Evolutionary conservation across 2,113 vertebrate species (phyloP), one percentile per base, ranked within the genome.

Genomic region (Seriola rivoliana): DNA sequence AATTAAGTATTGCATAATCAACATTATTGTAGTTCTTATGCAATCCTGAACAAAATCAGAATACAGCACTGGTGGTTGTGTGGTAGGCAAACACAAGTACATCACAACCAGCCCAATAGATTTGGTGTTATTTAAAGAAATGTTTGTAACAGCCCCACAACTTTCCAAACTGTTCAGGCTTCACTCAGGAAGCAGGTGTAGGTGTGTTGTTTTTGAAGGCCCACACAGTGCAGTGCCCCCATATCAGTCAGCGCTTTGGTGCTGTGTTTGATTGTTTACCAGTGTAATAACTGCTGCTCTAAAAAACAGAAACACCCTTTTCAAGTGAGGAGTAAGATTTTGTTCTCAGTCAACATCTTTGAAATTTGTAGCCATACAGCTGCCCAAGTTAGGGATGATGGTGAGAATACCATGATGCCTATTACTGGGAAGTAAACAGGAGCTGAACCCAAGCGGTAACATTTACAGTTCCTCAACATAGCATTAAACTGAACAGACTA

Each of bases 181-280:
- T 65, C 40, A 36, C 46, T 85, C 65, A 78, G 84, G 75, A 85
- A 88, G 60, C 71, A 58, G 19, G 21, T 80, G 89, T 77, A 68
- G 86, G 81, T 16, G 83, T 81, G 63, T 63, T 90, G 80, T 74
- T 85, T 76, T 77, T 67, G 32, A 71, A 68, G 68, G 73, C 86
- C 88, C 84, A 87, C 90, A 68, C 76, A 71, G 76, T 55, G 82
- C 79, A 23, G 42, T 71, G 82, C 32, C 75, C 78, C 57, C 58
- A 64, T 46, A 23, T 78, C 75, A 65, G 38, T 44, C 71, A 72
- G 36, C 11, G 63, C 71, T 87, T 57, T 78, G 55, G 25, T 75
- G 81, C 32, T 79, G 44, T 34, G 59, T 70, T 77, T 78, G 36
- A 50, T 38, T 73, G 68, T 82, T 87, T 82, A 62, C 54, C 62